phyloP scores from a whole-genome alignment of 2,113 vertebrate genomes.

The Gracilinanus agilis region DNA sequence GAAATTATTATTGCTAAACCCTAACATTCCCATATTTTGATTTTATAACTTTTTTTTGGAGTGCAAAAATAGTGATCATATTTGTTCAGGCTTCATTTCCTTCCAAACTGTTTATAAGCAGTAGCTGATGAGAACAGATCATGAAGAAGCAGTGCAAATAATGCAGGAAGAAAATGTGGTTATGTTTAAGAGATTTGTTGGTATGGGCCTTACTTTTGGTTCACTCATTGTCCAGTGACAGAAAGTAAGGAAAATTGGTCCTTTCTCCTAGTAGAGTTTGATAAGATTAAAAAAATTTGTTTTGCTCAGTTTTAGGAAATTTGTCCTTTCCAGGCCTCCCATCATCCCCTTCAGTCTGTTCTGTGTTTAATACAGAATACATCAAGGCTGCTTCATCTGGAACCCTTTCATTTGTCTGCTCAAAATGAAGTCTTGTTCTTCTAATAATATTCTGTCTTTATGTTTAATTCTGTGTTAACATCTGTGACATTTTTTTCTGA shows the following conservation, averaged over 20 bases:
- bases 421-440: conserved; percentile 50
- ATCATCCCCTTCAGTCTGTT: conserved; percentile 9
- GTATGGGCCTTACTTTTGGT: conserved; percentile 25
- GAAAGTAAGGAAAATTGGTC: conserved; percentile 13
- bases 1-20: too few relatives aligned
- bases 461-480: conserved; percentile 59
- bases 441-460: conserved; percentile 50
- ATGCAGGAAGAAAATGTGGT: conserved; percentile 2
- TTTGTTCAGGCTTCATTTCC: too few relatives aligned
- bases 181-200: conserved; percentile 18
- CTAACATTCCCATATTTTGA: too few relatives aligned
- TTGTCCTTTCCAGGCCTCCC: conserved; percentile 37
- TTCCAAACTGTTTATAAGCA: too few relatives aligned
- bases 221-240: neutral
- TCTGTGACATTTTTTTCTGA: conserved; percentile 48
- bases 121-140: conserved; percentile 38
- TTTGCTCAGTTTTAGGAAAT: conserved; percentile 32
- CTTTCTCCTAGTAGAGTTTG: conserved; percentile 15
- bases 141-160: conserved; percentile 26
- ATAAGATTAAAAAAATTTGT: conserved; percentile 38
- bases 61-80: too few relatives aligned
- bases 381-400: conserved; percentile 45
- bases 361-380: conserved; percentile 14
- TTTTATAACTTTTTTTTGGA: too few relatives aligned
- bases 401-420: conserved; percentile 60